These are phyloP conservation scores for Aramus guarauna DNA, from an alignment of 2,113 vertebrate genomes.

Conservation along the genomic window DNA sequence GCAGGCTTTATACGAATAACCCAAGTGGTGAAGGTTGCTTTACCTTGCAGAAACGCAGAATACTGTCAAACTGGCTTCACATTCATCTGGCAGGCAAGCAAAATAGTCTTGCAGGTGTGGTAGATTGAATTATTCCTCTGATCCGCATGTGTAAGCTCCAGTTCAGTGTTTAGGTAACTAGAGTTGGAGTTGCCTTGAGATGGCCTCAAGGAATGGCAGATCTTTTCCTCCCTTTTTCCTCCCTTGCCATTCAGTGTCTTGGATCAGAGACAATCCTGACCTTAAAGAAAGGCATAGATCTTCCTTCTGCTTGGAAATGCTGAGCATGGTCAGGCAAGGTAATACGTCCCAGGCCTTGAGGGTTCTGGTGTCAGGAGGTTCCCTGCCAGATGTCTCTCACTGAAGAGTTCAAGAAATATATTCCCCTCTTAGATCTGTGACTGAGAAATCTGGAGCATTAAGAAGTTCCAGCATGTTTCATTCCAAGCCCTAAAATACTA, in stretches of 20 bases:
- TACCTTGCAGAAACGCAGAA: neutral
- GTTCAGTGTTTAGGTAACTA: neutral
- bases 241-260: neutral
- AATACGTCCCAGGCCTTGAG: neutral
- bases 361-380: neutral
- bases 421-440: neutral
- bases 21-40: neutral
- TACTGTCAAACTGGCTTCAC: neutral
- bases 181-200: neutral
- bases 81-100: neutral
- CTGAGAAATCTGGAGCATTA: neutral
- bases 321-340: neutral
- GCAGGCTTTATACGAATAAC: neutral
- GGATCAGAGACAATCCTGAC: neutral
- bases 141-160: neutral
- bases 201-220: neutral
- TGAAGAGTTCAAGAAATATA: neutral
- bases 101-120: neutral
- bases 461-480: neutral
- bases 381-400: neutral
- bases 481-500: neutral
- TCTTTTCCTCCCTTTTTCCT: neutral
- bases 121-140: neutral
- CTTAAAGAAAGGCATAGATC: neutral
- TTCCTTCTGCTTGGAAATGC: neutral